Evolutionary conservation across 2,797 vertebrate genomes (phyloP).

Genomic region (Schizopygopsis pylzovi): DNA sequence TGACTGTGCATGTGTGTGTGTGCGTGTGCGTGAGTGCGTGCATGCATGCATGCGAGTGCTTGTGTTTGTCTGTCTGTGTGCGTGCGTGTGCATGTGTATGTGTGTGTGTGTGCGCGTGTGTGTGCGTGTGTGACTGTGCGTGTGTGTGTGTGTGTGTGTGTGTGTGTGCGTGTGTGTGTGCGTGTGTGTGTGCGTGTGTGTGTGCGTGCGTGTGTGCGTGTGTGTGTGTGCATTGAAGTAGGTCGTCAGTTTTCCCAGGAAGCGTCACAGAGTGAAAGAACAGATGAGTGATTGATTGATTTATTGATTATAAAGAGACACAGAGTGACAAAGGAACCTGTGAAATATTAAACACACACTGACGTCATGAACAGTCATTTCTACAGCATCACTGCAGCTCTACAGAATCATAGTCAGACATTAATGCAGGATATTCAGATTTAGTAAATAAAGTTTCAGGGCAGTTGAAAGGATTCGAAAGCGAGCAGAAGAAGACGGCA

Average conservation of each 20-base stretch:
- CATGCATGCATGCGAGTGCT: too few species aligned
- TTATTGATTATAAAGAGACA: background rate
- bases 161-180: background rate
- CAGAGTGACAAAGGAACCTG: background rate
- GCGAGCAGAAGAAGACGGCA: background rate
- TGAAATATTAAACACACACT: background rate
- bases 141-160: too few species aligned
- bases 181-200: too few species aligned
- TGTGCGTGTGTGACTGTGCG: too few species aligned
- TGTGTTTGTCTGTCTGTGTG: too few species aligned
- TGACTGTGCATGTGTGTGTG: too few species aligned
- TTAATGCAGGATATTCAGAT: background rate
- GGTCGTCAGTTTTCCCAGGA: constrained; percentile 5
- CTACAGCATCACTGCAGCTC: background rate
- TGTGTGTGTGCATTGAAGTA: background rate
- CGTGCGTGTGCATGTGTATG: too few species aligned
- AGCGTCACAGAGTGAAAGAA: background rate
- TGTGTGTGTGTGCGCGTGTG: too few species aligned
- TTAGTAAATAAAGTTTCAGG: background rate
- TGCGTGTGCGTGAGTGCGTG: too few species aligned
- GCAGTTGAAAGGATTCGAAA: background rate
- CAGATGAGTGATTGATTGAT: background rate
- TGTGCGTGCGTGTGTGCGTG: background rate
- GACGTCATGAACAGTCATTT: background rate
- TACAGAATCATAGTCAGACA: background rate